Percentiles rank a stretch among this genome's conserved stretches.
Evolutionary conservation across 2,113 vertebrate genomes (phyloP).

Genomic region (Nettapus auritus): DNA sequence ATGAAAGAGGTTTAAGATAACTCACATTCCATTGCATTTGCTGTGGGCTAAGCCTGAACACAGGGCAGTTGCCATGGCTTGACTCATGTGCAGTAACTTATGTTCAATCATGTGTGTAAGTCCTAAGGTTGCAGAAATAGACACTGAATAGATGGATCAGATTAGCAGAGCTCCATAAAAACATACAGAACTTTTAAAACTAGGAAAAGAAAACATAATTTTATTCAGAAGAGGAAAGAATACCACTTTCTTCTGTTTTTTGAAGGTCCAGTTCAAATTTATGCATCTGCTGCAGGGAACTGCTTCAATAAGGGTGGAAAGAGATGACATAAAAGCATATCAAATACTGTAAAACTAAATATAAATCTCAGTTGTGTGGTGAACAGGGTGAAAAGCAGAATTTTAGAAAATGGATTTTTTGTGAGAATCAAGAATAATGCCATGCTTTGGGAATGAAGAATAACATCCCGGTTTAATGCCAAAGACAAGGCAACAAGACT

Average conservation of each 20-base stretch:
- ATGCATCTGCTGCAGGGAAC: background rate
- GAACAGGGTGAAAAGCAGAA: background rate
- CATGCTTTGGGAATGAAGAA: background rate
- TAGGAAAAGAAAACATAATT: background rate
- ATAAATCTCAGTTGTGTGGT: background rate
- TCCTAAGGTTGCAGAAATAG: background rate
- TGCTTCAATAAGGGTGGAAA: background rate
- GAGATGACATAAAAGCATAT: background rate
- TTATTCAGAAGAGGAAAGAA: background rate
- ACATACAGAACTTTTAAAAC: background rate
- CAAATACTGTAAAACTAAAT: background rate
- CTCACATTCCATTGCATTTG: background rate
- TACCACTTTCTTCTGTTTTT: background rate
- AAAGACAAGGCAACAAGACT: background rate
- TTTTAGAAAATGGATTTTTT: too few species aligned
- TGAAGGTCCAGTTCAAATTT: background rate
- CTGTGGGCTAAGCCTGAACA: background rate
- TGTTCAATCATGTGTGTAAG: background rate
- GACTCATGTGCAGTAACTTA: background rate
- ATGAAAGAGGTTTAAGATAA: slow-evolving; percentile 40
- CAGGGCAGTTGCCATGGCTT: background rate
- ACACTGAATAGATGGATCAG: background rate
- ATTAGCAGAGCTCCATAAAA: background rate
- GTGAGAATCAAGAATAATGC: background rate
- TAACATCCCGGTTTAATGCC: background rate